Evolutionary conservation across 37 sponge, comb jelly and placozoan species (phyloP).

Genomic region (Crambe crambe): DNA sequence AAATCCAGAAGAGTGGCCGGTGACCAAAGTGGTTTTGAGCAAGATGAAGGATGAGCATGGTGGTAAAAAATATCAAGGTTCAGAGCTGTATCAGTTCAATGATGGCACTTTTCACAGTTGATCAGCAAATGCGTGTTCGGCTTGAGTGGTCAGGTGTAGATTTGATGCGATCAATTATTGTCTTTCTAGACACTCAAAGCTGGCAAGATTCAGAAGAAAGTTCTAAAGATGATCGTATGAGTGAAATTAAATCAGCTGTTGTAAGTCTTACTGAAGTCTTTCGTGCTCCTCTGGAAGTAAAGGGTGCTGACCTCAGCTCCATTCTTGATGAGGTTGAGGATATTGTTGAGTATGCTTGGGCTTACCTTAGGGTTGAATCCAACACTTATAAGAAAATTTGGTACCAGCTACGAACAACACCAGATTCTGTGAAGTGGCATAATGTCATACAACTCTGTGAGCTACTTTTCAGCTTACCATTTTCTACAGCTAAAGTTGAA

Average conservation of each 20-base stretch:
- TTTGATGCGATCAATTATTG: too few relatives aligned
- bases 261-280: conserved; percentile 1
- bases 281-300: too few relatives aligned
- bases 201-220: too few relatives aligned
- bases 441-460: conserved; percentile 33
- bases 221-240: too few relatives aligned
- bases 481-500: conserved; percentile 28
- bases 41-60: too few relatives aligned
- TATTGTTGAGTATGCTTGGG: conserved; percentile 32
- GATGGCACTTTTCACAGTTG: conserved; percentile 16
- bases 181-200: too few relatives aligned
- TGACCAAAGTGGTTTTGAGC: too few relatives aligned
- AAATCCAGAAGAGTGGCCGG: too few relatives aligned
- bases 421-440: conserved; percentile 50
- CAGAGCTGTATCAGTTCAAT: not conserved
- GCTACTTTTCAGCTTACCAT: too few relatives aligned
- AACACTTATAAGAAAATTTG: conserved; percentile 22
- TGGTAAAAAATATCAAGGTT: conserved; percentile 12
- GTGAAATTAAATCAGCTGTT: too few relatives aligned
- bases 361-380: conserved; percentile 13
- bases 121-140: too few relatives aligned
- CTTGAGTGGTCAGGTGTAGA: too few relatives aligned
- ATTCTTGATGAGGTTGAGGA: conserved; percentile 34
- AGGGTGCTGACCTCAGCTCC: conserved; percentile 9
- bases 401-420: conserved; percentile 51